Evolutionary conservation across 2,113 vertebrate species (phyloP).

Genomic region (Thinocorus orbignyianus): DNA sequence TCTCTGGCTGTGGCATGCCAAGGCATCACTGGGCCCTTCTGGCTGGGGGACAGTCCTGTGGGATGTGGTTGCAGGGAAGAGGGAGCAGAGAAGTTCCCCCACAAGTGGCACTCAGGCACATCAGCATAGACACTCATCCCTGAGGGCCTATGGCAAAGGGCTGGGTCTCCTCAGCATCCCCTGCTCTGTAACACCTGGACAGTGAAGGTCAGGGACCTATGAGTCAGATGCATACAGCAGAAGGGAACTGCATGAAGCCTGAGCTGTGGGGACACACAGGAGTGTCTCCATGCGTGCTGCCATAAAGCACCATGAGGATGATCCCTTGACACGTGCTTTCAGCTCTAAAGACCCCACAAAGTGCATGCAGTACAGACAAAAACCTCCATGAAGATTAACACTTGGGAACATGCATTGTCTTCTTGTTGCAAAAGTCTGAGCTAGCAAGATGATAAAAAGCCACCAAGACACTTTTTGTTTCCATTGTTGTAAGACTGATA

Average conservation of each 20-base stretch:
- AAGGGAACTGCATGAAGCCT: not conserved
- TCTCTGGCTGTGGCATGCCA: fast-evolving
- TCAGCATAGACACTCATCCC: not conserved
- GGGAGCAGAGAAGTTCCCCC: not conserved
- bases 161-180: not conserved
- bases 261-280: fast-evolving
- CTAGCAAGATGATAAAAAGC: not conserved
- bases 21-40: fast-evolving
- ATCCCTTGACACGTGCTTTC: not conserved
- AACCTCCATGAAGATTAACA: not conserved
- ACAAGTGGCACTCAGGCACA: not conserved
- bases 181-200: not conserved
- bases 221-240: fast-evolving
- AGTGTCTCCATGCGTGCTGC: not conserved
- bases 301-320: not conserved
- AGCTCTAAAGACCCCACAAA: not conserved
- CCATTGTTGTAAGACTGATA: not conserved
- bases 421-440: not conserved
- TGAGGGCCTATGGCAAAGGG: not conserved
- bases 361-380: not conserved
- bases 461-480: not conserved
- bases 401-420: not conserved
- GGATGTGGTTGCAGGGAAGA: fast-evolving
- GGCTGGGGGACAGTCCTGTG: not conserved
- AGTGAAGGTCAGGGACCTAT: fast-evolving